Base-by-base conservation (phyloP, 2,113 vertebrate genomes). In the Ondatra zibethicus region DNA sequence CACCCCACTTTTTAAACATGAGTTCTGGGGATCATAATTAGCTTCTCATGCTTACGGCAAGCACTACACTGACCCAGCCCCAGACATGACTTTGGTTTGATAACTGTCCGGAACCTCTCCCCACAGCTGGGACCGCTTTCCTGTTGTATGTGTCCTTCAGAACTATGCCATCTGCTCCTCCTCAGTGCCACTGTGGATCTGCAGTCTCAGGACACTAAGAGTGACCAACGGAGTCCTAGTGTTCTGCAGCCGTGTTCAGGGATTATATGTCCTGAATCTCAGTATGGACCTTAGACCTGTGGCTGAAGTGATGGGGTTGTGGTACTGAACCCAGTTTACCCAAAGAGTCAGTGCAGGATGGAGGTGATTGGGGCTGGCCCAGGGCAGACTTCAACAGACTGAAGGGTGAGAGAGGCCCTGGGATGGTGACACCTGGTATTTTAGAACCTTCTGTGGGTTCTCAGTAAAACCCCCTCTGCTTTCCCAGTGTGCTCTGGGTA, bases 341-440 rank as follows among this genome's bases (percentile, higher is more conserved):
- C 5, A 23, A 23, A 90, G n/a, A 72, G 2, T 3, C 25, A 17
- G 3, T 29, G 36, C 3, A 11, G 11, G 42, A 36, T 0, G 12
- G 63, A 47, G 19, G 7, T 33, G 13, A 25, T 13, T 10, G 27
- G 39, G 17, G 19, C 58, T n/a, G 23, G 42, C 21, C 21, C 7
- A 2, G 50, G 68, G 63, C 27, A 21, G 12, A 0, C 31, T 52
- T 73, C 17, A 29, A 39, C 7, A 8, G 4, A 19, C 55, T 52
- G 73, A 55, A 25, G 16, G 27, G 31, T 27, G 4, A 6, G 21
- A 47, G 21, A 39, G n/a, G 1, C 5, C 4, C 33, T 1, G 3
- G 10, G 19, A 11, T 13, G 14, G 36, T 11, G 36, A 33, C 39
- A 9, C 0, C 61, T 58, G 88, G 16, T 21, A 0, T 45, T 66